Conservation (phyloP, 1,140 invertebrate genomes). For the Chironomus striatipennis region DNA sequence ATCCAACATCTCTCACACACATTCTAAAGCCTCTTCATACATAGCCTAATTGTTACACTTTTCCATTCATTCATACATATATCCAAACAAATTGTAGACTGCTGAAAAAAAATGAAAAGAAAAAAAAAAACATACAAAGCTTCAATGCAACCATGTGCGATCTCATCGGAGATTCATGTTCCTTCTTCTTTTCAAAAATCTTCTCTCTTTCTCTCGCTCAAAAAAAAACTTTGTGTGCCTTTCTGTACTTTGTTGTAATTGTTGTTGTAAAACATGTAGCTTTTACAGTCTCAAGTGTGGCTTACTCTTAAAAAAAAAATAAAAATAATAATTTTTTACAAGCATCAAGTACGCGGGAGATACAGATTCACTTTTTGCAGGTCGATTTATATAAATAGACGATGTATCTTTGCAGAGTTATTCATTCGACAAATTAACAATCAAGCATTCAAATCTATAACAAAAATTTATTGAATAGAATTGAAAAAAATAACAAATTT, state of each 20-base stretch:
- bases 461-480: neutral
- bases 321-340: neutral
- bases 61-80: neutral
- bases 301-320: neutral
- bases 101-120: no score
- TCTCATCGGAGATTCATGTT: neutral
- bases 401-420: slow-evolving; percentile 16
- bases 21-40: neutral
- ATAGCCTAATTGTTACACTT: slow-evolving; percentile 16
- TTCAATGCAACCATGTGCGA: slow-evolving; percentile 1
- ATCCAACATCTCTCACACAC: neutral
- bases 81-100: neutral
- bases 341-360: slow-evolving; percentile 3
- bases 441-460: slow-evolving; percentile 17
- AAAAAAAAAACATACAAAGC: slow-evolving; percentile 15
- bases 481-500: no score
- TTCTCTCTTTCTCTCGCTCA: neutral
- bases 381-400: slow-evolving; percentile 21
- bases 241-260: slow-evolving; percentile 12
- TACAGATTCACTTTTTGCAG: slow-evolving; percentile 16
- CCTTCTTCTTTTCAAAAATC: neutral
- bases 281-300: neutral
- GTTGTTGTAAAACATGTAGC: slow-evolving; percentile 1
- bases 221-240: neutral
- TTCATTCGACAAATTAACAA: slow-evolving; percentile 23